These are phyloP conservation scores for Bufo gargarizans DNA, from an alignment of 2,113 vertebrate genomes.

Conservation along the genomic window DNA sequence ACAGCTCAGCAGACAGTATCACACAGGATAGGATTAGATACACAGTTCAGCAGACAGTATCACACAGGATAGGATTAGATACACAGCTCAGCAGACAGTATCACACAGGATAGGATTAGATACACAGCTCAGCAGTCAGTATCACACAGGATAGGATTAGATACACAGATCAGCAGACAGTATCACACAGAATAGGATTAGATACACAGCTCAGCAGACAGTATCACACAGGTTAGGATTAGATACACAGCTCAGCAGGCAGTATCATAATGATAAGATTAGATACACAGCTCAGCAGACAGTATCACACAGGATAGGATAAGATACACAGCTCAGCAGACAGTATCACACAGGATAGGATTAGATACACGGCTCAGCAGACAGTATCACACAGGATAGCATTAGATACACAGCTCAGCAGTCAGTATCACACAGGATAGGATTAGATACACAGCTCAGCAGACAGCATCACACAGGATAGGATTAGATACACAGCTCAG, in stretches of 20 bases:
- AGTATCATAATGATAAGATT: not conserved
- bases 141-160: constrained; percentile 5
- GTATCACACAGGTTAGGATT: not conserved
- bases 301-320: not conserved
- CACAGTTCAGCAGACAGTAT: not conserved
- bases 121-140: not conserved
- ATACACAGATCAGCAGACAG: constrained; percentile 9
- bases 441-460: not conserved
- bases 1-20: not conserved
- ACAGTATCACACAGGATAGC: not conserved
- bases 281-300: not conserved
- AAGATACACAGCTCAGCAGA: not conserved
- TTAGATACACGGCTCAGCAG: not conserved
- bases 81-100: constrained; percentile 9
- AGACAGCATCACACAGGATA: not conserved
- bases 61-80: not conserved
- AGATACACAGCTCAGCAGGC: not conserved
- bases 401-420: not conserved
- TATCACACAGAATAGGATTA: constrained; percentile 9
- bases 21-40: not conserved
- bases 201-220: not conserved
- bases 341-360: too few relatives aligned
- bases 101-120: constrained; percentile 3
- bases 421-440: too few relatives aligned
- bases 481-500: not conserved